Evolutionary conservation across 2,797 vertebrate genomes (phyloP), one percentile per base, ranked within the genome.

Genomic region (Manis crassicaudata): DNA sequence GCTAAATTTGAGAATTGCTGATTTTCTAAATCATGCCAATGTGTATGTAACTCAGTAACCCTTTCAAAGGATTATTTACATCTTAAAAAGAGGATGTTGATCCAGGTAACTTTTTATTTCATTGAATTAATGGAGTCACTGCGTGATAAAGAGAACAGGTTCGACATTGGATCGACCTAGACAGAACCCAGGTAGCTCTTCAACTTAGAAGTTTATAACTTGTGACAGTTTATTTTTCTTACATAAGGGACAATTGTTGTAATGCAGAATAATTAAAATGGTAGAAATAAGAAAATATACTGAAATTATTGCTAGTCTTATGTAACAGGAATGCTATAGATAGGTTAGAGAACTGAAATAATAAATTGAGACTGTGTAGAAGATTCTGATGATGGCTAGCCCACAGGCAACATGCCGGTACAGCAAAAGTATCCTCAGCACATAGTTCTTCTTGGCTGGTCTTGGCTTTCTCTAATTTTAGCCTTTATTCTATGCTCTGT

Each of bases 121-220:
- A 21, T 29, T 94, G 46, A 93, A 68, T 88, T 79, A 79, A 23
- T 92, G 90, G 60, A 75, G 11, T 2, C 50, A 27, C 81, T 68
- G 17, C 63, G 10, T 18, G 18, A 2, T 72, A 35, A 70, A 90
- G n/a, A 87, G 65, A 70, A 43, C 11, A 54, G 21, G 1, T 70
- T 86, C 54, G 17, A 17, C 35, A 11, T 79, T 88, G 46, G 5
- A 4, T 50, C 83, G 77, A 75, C 52, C 75, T 88, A 60, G 9
- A 76, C 18, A 62, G 32, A 77, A 62, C 18, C 43, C 54, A 67
- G 35, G 29, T 63, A 67, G 35, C n/a, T 63, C 40, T 94, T 70
- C 20, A 43, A 8, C 8, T 72, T 56, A 17, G 17, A 86, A 65
- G 27, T 86, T 70, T 79, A 2, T 60, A 52, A 73, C 11, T 90